Evolutionary conservation across 1,140 invertebrate genomes (phyloP), one percentile per base, ranked within the genome.

Genomic region (Cotesia chilonis): DNA sequence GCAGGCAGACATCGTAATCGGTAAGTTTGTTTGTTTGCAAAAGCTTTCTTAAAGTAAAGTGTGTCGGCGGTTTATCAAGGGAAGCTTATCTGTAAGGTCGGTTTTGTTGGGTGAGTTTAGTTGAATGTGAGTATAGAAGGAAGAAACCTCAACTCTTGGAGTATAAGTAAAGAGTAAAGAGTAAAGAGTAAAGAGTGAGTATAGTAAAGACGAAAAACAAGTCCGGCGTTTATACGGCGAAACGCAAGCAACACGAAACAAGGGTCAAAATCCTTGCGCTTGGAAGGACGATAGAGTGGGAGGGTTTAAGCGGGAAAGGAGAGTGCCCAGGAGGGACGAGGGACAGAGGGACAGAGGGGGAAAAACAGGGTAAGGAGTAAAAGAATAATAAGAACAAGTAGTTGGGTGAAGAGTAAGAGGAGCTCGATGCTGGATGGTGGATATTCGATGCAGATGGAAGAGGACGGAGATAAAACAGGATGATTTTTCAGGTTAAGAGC

Each of bases 241-340:
- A 85, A 85, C 73, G 80, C 83, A 85, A 87, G 83, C 85, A 87
- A 85, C 81, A 85, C 83, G 83, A 86, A 87, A 85, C 83, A 80
- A 83, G 84, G 85, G 85, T 87, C 85, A 87, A 87, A 86, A 87
- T 85, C 85, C 85, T 87, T 85, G 80, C 74, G 80, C 83, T 82
- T 81, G 80, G 82, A 73, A 63, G 71, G 28, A 35, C 51, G 55
- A 37, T 41, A 38, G 71, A 78, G 54, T 55, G 59, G 75, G 75
- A 74, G 74, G 76, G 79, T 77, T 65, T 52, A 70, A 71, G 72
- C 35, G 66, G 68, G 66, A 47, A 36, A 71, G 68, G 41, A 69
- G 37, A 68, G 68, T 14, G 36, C 47, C 20, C 60, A 12, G 52
- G 14, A 68, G 36, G 9, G 10, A n/a, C 51, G 36, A 59, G 28